phyloP scores from a whole-genome alignment of 2,888 invertebrate genomes.

The Altica lythri region DNA sequence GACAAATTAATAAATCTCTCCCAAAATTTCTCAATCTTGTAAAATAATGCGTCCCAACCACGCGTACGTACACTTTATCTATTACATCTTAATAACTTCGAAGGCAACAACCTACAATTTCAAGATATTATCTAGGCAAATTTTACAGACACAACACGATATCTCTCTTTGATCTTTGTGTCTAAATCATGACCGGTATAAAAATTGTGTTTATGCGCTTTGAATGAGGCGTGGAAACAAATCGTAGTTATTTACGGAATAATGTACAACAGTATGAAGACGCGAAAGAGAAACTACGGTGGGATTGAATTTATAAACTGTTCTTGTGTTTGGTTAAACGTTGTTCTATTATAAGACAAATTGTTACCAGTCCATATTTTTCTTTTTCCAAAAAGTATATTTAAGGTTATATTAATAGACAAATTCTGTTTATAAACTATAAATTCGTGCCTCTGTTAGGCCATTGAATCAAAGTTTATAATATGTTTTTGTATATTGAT shows the following conservation, averaged over 20 bases:
- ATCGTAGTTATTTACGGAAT: constrained; percentile 23
- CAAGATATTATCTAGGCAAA: constrained; percentile 31
- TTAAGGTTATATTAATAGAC: no score
- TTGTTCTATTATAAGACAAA: no score
- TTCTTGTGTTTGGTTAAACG: no score
- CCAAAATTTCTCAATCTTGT: background rate
- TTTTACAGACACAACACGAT: constrained; percentile 26
- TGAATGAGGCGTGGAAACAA: constrained; percentile 23
- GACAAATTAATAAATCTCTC: background rate
- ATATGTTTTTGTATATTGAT: no score
- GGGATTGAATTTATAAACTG: background rate
- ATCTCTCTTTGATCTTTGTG: constrained; percentile 25
- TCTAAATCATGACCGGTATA: constrained; percentile 22
- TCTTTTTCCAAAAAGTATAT: no score
- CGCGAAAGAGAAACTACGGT: background rate
- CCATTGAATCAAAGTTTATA: no score
- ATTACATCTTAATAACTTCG: constrained; percentile 28
- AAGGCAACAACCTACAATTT: constrained; percentile 29
- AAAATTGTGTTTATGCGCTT: constrained; percentile 25
- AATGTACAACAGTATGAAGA: constrained; percentile 2
- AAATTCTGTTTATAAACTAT: no score
- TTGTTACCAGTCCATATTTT: no score
- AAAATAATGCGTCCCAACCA: constrained; percentile 12
- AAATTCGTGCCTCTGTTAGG: no score
- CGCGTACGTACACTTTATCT: constrained; percentile 24